Conservation (phyloP, 2,797 vertebrate species). For the Pitangus sulphuratus region DNA sequence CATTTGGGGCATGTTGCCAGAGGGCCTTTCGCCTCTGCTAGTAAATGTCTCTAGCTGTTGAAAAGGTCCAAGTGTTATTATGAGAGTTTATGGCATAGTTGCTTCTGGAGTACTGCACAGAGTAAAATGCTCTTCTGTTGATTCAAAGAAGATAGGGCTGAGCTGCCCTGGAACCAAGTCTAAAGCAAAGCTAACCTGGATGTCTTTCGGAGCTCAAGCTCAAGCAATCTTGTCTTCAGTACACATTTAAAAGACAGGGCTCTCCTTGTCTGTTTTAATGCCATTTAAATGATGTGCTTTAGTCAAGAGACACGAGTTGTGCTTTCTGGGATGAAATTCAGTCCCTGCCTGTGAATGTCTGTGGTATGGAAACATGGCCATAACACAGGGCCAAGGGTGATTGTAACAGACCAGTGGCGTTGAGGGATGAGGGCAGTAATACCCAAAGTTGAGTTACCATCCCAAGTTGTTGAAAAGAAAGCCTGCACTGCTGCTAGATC, state of each 20-base stretch:
- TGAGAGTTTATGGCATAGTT: conserved; percentile 31
- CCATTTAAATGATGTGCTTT: background rate
- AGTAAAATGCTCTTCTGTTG: conserved; percentile 34
- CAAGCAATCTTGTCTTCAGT: background rate
- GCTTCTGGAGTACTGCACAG: background rate
- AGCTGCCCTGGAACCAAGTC: background rate
- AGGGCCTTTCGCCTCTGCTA: conserved; percentile 54
- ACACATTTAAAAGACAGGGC: conserved; percentile 15
- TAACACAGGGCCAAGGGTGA: background rate
- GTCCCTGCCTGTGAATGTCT: background rate
- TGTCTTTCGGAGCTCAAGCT: background rate
- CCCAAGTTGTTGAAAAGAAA: background rate
- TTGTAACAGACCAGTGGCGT: fast-evolving
- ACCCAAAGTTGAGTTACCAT: background rate
- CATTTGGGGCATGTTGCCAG: background rate
- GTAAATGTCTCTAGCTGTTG: conserved; percentile 32
- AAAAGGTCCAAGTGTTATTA: conserved; percentile 46
- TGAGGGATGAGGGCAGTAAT: background rate
- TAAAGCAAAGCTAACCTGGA: background rate
- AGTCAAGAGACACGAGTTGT: background rate
- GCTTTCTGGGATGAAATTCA: background rate
- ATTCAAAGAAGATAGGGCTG: background rate
- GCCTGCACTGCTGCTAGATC: background rate
- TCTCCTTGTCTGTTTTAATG: conserved; percentile 2
- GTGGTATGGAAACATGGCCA: background rate